Evolutionary conservation across 2,113 vertebrate species (phyloP), one percentile per base, ranked within the genome.

Genomic region (Numida meleagris): DNA sequence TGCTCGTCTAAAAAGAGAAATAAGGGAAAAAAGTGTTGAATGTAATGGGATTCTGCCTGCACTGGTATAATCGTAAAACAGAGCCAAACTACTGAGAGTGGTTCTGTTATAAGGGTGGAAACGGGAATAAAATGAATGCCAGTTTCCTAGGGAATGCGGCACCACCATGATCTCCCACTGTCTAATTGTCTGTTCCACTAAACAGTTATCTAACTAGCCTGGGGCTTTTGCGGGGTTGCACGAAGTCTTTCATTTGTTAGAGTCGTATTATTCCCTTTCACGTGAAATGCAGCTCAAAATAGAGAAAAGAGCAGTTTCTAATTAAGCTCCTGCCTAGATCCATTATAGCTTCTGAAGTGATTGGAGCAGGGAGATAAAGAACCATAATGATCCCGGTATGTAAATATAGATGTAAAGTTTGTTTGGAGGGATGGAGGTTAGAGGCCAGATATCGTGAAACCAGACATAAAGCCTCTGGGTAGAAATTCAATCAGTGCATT

Each of bases 351-450:
- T 74, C 66, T 82, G 51, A 87, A 96, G 67, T 72, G 57, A 13
- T 13, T 15, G 57, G 86, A 75, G 80, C 55, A 24, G n/a, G 48
- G 65, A 86, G 59, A 86, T 50, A 19, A 82, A 76, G 67, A 40
- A 29, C 61, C 34, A 40, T 80, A 78, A 59, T 62, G 55, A 73
- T 74, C 34, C 50, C 67, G 14, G 5, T 61, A 51, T 71, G 43
- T 81, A 92, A 93, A 88, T 65, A 42, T 25, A 78, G 75, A 89
- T 80, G 46, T 67, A 42, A 61, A 74, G 38, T 94, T 94, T 94
- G 83, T 93, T 93, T 86, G 79, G 67, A 86, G 76, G 21, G 29
- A 10, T 36, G 23, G 38, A 45, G 45, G 71, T 58, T 77, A 72
- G 78, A 86, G 87, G 75, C 46, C 88, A 81, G 57, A 17, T 10